Evolutionary conservation across 2,797 vertebrate species (phyloP).

Genomic region (Ctenopoma kingsleyae): DNA sequence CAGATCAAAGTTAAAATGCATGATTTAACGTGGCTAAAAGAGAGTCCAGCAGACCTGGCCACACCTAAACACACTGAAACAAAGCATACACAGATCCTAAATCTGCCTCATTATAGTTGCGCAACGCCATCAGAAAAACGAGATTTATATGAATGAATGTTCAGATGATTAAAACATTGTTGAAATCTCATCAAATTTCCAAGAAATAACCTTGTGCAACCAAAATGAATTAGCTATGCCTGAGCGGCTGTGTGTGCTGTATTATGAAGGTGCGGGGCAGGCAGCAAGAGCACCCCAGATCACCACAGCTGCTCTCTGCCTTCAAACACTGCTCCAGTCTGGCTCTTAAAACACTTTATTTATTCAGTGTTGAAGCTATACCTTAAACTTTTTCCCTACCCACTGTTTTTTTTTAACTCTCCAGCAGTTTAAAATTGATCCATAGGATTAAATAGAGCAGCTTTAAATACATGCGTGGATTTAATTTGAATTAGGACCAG

Average conservation of each 20-base stretch:
- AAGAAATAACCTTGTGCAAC: constrained; percentile 23
- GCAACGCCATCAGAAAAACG: neutral
- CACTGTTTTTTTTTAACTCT: neutral
- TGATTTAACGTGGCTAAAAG: too few species aligned
- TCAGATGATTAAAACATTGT: constrained; percentile 28
- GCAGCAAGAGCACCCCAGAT: constrained; percentile 50
- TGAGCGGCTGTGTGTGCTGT: constrained; percentile 36
- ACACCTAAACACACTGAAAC: constrained; percentile 18
- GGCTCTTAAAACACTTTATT: constrained; percentile 50
- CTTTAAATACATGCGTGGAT: constrained; percentile 46
- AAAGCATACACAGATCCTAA: neutral
- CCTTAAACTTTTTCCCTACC: constrained; percentile 41
- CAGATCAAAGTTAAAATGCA: too few species aligned
- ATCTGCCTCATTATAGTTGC: constrained; percentile 10
- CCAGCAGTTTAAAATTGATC: constrained; percentile 38
- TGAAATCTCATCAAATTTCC: constrained; percentile 28
- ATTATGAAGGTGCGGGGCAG: constrained; percentile 31
- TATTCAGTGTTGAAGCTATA: constrained; percentile 43
- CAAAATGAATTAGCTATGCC: constrained; percentile 7
- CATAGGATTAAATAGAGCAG: constrained; percentile 33
- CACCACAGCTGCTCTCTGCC: constrained; percentile 37
- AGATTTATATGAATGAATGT: constrained; percentile 3
- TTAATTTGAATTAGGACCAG: constrained; percentile 56
- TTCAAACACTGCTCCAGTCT: constrained; percentile 26
- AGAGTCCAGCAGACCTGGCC: constrained; percentile 4